Evolutionary conservation across 2,113 vertebrate genomes (phyloP), one percentile per base, ranked within the genome.

Genomic region (Athene cunicularia): DNA sequence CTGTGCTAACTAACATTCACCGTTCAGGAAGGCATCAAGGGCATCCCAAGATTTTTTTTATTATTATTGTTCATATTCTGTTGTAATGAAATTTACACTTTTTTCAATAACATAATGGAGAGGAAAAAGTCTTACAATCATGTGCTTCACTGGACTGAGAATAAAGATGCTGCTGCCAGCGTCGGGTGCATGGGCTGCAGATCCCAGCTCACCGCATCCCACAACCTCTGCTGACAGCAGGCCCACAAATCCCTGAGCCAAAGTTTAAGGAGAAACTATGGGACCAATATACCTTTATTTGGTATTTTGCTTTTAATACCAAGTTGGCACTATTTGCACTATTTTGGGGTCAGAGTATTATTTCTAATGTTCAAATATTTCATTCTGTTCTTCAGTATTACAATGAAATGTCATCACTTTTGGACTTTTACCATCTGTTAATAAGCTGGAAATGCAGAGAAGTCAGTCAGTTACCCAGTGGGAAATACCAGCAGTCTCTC

Each of bases 101-200:
- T 91, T 11, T 63, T 88, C 80, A 50, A 6, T 22, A 33, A 66
- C 39, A 84, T n/a, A 93, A 95, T 66, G 55, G 75, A 55, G 62
- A 82, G 86, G 75, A 35, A 22, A 63, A 80, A 84, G 59, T 41
- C 60, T 87, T 16, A 79, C 86, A 96, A 95, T 97, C 91, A 92
- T 96, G 93, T 96, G 92, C 80, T 90, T 90, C 93, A 95, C 26
- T 95, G 97, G 94, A 94, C 81, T 77, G 95, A 95, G 52, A 55
- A 91, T 59, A 45, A 95, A 97, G 91, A 68, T 52, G 81, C n/a
- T 83, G 77, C 73, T 84, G 72, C 95, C 64, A 63, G 58, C 4
- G 3, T 32, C 80, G 52, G 74, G 81, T 49, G 30, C 82, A 27
- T 7, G 67, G 82, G 52, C 35, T 72, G 58, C 76, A 70, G 80